These are phyloP conservation scores for Coleophora flavipennella DNA, from an alignment of 2,888 invertebrate species.

Conservation along the genomic window DNA sequence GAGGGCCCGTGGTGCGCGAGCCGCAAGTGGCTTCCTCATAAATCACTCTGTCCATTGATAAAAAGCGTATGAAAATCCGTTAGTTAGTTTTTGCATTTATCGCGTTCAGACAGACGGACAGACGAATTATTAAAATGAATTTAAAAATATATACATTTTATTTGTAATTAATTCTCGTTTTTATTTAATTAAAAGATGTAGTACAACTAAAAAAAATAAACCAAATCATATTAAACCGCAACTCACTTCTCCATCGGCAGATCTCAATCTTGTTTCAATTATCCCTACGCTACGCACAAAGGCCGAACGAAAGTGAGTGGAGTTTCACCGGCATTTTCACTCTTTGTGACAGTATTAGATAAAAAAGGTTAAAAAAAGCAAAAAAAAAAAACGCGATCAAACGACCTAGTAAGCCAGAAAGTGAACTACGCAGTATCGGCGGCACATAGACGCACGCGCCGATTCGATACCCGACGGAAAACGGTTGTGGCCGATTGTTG, in stretches of 20 bases:
- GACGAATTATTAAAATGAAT: too few species aligned
- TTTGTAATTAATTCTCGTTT: too few species aligned
- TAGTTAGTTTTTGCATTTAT: too few species aligned
- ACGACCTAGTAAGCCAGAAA: constrained; percentile 61
- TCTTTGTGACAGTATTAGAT: constrained; percentile 28
- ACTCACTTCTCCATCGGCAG: background rate
- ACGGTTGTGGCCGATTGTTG: constrained; percentile 31
- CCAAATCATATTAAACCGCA: too few species aligned
- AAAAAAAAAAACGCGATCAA: constrained; percentile 37
- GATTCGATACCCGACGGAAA: constrained; percentile 26
- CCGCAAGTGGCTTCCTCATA: too few species aligned
- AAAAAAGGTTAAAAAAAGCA: constrained; percentile 29
- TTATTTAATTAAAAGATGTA: too few species aligned
- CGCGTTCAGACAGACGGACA: too few species aligned
- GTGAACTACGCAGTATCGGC: constrained; percentile 24
- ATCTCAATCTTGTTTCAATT: background rate
- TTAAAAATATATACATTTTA: too few species aligned
- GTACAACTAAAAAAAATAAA: too few species aligned
- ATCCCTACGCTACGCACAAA: constrained; percentile 11
- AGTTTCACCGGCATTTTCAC: constrained; percentile 48
- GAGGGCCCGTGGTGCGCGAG: too few species aligned
- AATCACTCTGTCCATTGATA: too few species aligned
- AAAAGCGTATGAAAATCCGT: too few species aligned
- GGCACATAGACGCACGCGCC: constrained; percentile 31
- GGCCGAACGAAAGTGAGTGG: constrained; percentile 37